Evolutionary conservation across 2,113 vertebrate species (phyloP).

Genomic region (Xenopus borealis): DNA sequence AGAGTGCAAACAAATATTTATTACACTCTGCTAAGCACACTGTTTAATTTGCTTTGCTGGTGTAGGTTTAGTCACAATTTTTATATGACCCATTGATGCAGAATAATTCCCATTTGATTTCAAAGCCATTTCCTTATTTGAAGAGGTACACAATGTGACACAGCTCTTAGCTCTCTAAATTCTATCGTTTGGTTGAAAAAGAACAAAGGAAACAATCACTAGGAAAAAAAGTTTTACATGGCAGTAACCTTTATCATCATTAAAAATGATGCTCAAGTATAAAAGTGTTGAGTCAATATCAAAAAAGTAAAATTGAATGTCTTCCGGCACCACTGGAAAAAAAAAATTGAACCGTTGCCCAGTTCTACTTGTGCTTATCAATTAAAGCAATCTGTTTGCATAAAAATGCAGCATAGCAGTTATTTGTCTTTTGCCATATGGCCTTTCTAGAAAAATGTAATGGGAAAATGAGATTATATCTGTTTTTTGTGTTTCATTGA

Average conservation of each 20-base stretch:
- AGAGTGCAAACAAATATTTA: conserved; percentile 39
- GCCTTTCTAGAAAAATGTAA: conserved; percentile 1
- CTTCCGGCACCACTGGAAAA: neutral
- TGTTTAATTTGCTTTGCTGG: conserved; percentile 36
- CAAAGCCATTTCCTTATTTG: conserved; percentile 21
- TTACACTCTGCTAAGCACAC: conserved; percentile 38
- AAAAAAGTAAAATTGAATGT: neutral
- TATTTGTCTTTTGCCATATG: conserved; percentile 16
- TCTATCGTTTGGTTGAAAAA: neutral
- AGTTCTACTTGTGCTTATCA: neutral
- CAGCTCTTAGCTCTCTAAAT: conserved; percentile 8
- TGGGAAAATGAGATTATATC: conserved; percentile 6
- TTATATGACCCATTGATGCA: conserved; percentile 31
- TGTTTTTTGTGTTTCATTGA: conserved; percentile 2
- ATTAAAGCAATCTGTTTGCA: conserved; percentile 22
- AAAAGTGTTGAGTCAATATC: conserved; percentile 7
- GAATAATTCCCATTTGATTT: conserved; percentile 40
- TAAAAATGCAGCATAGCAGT: neutral
- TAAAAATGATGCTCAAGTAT: neutral
- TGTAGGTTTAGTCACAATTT: conserved; percentile 24
- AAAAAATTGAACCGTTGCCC: conserved; percentile 3
- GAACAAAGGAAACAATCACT: neutral
- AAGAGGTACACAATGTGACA: conserved; percentile 5
- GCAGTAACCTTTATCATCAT: conserved; percentile 17
- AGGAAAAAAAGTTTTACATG: neutral